phyloP scores from a whole-genome alignment of 2,113 vertebrate species.

The Sander lucioperca region DNA sequence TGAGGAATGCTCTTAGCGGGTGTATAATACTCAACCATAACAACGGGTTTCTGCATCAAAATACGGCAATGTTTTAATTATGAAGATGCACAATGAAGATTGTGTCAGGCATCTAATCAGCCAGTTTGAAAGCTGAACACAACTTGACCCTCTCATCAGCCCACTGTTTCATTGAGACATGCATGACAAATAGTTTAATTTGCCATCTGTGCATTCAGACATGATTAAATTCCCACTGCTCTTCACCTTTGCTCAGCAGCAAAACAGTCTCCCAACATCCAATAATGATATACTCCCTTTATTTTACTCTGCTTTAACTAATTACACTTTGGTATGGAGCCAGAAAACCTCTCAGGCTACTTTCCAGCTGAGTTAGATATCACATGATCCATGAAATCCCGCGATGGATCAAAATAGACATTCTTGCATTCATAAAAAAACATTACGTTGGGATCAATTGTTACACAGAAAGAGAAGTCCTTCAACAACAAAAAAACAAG shows the following conservation, averaged over 20 bases:
- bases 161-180: slow-evolving; percentile 1
- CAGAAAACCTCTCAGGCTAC: slow-evolving; percentile 10
- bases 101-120: slow-evolving; percentile 42
- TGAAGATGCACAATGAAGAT: neutral
- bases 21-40: slow-evolving; percentile 2
- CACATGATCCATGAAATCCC: neutral
- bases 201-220: slow-evolving; percentile 36
- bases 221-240: slow-evolving; percentile 48
- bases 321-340: slow-evolving; percentile 18
- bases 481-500: neutral
- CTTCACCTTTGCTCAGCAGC: slow-evolving; percentile 38
- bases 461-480: neutral
- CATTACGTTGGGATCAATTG: neutral
- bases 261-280: slow-evolving; percentile 2
- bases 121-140: slow-evolving; percentile 17
- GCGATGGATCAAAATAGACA: neutral
- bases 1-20: neutral
- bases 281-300: slow-evolving; percentile 6
- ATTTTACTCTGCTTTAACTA: slow-evolving; percentile 12
- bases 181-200: slow-evolving; percentile 54
- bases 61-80: slow-evolving; percentile 20
- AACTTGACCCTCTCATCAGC: slow-evolving; percentile 27
- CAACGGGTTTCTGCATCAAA: slow-evolving; percentile 7
- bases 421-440: slow-evolving; percentile 7
- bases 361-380: slow-evolving; percentile 4